A percentile compares a stretch with the other conserved stretches of the same genome.
phyloP scores from a whole-genome alignment of 2,113 vertebrate species.

The Nycticebus coucang region DNA sequence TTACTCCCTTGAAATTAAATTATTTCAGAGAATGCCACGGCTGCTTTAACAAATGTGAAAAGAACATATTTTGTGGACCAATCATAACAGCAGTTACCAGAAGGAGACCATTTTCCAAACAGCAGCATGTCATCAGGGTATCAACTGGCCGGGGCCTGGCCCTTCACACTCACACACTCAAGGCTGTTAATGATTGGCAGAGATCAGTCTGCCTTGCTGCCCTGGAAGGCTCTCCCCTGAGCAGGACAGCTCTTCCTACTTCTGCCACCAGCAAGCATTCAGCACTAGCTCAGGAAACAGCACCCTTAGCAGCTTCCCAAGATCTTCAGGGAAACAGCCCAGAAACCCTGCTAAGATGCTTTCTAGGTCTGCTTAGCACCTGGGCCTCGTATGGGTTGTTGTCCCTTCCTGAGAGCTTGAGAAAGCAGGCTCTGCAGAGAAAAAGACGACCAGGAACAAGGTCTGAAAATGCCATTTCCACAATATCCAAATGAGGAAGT shows the following conservation, averaged over 20 bases:
- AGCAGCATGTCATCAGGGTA: not conserved
- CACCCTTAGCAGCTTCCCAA: not conserved
- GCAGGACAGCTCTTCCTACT: not conserved
- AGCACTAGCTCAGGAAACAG: slow-evolving; percentile 75
- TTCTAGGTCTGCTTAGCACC: not conserved
- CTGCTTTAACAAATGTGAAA: not conserved
- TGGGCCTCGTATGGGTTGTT: rapidly evolving
- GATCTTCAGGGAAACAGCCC: not conserved
- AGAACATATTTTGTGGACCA: not conserved
- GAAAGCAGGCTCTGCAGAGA: not conserved
- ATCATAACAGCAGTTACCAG: slow-evolving; percentile 15
- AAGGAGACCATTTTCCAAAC: not conserved
- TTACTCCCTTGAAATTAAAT: not conserved
- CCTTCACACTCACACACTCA: slow-evolving; percentile 44
- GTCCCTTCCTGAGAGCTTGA: not conserved
- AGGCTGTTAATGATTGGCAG: not conserved
- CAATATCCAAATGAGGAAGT: not conserved
- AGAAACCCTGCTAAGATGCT: not conserved
- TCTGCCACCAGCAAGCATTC: not conserved
- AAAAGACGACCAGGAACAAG: not conserved
- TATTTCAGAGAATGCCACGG: not conserved
- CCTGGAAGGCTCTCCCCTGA: not conserved
- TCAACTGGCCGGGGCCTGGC: not conserved
- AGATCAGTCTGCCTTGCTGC: not conserved
- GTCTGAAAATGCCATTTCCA: not conserved